A percentile compares a stretch with the other conserved stretches of the same genome.
Conservation (phyloP, 2,888 invertebrate genomes). For the Ophioninae sp. region DNA sequence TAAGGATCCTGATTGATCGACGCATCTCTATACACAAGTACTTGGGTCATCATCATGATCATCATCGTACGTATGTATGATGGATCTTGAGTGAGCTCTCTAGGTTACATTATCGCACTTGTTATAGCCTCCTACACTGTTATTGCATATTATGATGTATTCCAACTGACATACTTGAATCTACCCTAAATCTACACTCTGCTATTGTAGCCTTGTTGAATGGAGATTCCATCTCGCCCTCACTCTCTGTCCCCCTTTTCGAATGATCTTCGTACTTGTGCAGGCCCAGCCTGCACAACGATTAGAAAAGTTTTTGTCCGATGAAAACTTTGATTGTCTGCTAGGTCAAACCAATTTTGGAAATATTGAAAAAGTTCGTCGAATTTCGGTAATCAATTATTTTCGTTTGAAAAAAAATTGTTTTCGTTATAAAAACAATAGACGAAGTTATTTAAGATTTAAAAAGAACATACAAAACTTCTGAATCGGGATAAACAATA, state of each 20-base stretch:
- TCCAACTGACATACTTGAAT: slow-evolving; percentile 17
- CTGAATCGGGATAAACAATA: too few relatives aligned
- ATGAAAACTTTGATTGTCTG: background rate
- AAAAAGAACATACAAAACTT: too few relatives aligned
- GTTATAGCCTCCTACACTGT: background rate
- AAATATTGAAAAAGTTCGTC: background rate
- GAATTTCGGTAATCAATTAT: background rate
- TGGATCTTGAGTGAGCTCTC: slow-evolving; percentile 37
- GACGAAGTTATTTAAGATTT: too few relatives aligned
- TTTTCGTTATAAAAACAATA: too few relatives aligned
- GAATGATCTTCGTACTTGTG: background rate
- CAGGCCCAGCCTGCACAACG: background rate
- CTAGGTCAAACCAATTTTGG: background rate
- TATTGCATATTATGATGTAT: slow-evolving; percentile 18
- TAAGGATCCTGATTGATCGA: slow-evolving; percentile 62
- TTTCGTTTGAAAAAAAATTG: background rate
- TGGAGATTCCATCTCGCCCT: background rate
- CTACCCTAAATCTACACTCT: slow-evolving; percentile 36
- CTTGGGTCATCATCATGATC: background rate
- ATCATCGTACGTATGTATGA: background rate
- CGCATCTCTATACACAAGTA: slow-evolving; percentile 29
- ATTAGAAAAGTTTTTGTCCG: background rate
- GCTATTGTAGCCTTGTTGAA: slow-evolving; percentile 2
- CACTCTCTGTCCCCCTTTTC: background rate
- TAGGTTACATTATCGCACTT: slow-evolving; percentile 42